These are phyloP conservation scores for Leptura quadrifasciata DNA, from an alignment of 2,888 invertebrate genomes.

Conservation along the genomic window DNA sequence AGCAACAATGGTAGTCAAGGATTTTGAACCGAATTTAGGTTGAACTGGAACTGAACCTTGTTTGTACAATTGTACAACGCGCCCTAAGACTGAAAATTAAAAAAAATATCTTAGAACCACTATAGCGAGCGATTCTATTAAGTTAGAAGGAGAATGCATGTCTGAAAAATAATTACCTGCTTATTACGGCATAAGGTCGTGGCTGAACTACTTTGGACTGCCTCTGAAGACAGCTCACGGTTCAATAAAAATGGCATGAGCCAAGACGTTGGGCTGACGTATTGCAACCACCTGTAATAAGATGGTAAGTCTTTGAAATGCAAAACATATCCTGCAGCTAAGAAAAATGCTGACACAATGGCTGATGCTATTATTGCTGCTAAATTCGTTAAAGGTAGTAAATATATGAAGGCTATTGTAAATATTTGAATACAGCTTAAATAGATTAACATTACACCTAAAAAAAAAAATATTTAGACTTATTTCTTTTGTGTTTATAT, in stretches of 20 bases:
- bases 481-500: background rate
- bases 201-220: conserved; percentile 77
- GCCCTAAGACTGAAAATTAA: no score
- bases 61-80: no score
- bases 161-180: conserved; percentile 75
- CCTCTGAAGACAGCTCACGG: conserved; percentile 81
- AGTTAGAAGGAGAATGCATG: background rate
- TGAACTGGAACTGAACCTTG: no score
- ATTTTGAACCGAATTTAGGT: no score
- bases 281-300: conserved; percentile 81
- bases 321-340: conserved; percentile 82
- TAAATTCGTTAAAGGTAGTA: conserved; percentile 80
- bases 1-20: no score
- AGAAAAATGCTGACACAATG: conserved; percentile 77
- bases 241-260: conserved; percentile 80
- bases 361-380: conserved; percentile 79
- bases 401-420: conserved; percentile 80
- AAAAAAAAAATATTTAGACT: conserved; percentile 47
- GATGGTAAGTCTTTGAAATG: conserved; percentile 82
- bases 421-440: conserved; percentile 82
- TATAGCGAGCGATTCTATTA: no score
- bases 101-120: no score
- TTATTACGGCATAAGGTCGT: conserved; percentile 81
- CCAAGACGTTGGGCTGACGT: conserved; percentile 85
- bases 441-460: conserved; percentile 84